Evolutionary conservation across 2,888 invertebrate genomes (phyloP).

Genomic region (Agriopis marginaria): DNA sequence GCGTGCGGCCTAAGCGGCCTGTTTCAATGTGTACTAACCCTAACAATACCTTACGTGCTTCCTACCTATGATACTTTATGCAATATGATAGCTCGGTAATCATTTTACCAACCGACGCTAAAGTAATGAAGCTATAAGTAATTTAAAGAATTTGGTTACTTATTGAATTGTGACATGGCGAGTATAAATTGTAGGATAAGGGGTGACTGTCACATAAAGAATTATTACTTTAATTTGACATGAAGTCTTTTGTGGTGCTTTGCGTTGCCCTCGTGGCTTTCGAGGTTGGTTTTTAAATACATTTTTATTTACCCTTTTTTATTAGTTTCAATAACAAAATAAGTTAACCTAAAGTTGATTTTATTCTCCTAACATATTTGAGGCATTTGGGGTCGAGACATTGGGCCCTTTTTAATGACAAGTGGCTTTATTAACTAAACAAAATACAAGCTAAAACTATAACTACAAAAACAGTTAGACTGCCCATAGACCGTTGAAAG

Average conservation of each 20-base stretch:
- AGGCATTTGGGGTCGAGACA: too few species aligned
- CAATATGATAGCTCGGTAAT: neutral
- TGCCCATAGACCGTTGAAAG: too few species aligned
- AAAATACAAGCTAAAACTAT: too few species aligned
- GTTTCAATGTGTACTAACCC: too few species aligned
- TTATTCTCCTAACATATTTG: too few species aligned
- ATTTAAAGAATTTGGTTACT: neutral
- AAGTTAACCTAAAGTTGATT: too few species aligned
- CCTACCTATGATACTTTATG: neutral
- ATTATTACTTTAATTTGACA: slow-evolving; percentile 22
- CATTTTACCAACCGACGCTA: neutral
- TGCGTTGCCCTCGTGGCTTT: slow-evolving; percentile 32
- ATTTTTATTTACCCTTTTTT: too few species aligned
- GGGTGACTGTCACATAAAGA: neutral
- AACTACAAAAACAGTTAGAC: too few species aligned
- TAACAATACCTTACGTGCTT: neutral
- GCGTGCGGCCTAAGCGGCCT: too few species aligned
- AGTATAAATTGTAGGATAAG: slow-evolving; percentile 32
- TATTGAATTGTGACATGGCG: slow-evolving; percentile 28
- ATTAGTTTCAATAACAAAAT: too few species aligned
- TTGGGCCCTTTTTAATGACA: too few species aligned
- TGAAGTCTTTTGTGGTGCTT: slow-evolving; percentile 37
- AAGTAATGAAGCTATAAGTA: neutral
- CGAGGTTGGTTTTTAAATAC: slow-evolving; percentile 26
- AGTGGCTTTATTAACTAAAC: too few species aligned